Conservation (phyloP, 2,113 vertebrate species). For the Pipra filicauda region DNA sequence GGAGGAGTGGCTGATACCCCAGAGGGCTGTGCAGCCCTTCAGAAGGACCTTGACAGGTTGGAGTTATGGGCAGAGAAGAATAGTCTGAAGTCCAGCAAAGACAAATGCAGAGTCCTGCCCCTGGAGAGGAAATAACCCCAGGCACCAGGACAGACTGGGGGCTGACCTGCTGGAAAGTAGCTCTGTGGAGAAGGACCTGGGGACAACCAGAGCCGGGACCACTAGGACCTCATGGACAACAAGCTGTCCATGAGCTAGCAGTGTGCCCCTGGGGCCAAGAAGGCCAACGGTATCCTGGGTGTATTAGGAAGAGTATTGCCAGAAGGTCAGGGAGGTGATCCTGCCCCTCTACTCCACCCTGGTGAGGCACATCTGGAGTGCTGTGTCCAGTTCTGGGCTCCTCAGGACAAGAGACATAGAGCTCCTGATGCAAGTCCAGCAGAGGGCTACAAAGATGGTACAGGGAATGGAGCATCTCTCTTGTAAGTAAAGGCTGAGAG, state of each 20-base stretch:
- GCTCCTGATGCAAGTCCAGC: no score
- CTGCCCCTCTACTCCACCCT: background rate
- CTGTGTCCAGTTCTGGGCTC: background rate
- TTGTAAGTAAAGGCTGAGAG: background rate
- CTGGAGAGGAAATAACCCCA: background rate
- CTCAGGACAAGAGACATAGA: background rate
- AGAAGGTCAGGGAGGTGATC: background rate
- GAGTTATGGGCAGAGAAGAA: background rate
- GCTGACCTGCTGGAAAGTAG: background rate
- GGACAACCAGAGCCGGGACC: no score
- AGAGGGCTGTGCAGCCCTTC: no score
- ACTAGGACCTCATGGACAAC: background rate
- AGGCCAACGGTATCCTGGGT: no score
- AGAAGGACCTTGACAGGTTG: background rate
- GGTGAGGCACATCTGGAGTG: background rate
- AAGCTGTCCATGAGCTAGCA: background rate
- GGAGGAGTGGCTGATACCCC: rapidly evolving
- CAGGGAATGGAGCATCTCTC: background rate
- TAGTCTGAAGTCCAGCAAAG: background rate
- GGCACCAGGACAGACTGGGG: background rate
- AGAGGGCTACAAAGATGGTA: background rate
- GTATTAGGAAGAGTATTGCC: background rate
- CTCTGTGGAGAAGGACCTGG: background rate
- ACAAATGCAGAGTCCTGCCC: background rate
- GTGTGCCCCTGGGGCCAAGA: background rate